Percentiles rank a stretch among this genome's conserved stretches.
Evolutionary conservation across 2,888 invertebrate species (phyloP).

Genomic region (Odontomyia ornata): DNA sequence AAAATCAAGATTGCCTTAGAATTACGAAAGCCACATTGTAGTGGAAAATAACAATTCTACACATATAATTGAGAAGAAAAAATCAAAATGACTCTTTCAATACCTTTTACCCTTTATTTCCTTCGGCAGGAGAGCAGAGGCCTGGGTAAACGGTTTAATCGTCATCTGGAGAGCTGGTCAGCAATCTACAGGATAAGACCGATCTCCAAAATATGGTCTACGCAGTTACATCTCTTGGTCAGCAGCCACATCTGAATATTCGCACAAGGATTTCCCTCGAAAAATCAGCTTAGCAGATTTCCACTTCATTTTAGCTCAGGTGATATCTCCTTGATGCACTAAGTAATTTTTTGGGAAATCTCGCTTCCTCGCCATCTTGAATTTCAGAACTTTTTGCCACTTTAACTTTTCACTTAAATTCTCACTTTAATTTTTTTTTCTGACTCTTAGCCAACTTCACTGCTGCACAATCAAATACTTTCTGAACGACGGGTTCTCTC

Average conservation of each 20-base stretch:
- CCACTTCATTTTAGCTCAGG: neutral
- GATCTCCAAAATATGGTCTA: no score
- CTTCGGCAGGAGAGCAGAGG: no score
- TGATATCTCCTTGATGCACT: neutral
- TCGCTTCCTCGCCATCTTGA: slow-evolving; percentile 15
- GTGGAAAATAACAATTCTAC: no score
- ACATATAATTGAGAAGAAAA: no score
- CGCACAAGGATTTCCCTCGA: neutral
- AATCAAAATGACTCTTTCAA: no score
- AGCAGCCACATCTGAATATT: neutral
- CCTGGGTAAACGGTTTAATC: no score
- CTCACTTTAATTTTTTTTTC: neutral
- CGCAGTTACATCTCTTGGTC: no score
- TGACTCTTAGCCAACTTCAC: neutral
- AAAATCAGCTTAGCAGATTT: neutral
- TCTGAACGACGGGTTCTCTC: neutral
- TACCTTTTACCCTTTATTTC: no score
- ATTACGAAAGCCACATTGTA: no score
- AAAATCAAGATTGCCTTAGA: no score
- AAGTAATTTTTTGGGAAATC: neutral
- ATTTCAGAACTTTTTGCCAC: neutral
- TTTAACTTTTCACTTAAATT: neutral
- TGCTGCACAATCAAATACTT: slow-evolving; percentile 4
- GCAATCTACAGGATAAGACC: no score
- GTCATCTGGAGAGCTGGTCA: no score